Conservation (phyloP, 1,140 invertebrate species). For the Babylonia areolata region DNA sequence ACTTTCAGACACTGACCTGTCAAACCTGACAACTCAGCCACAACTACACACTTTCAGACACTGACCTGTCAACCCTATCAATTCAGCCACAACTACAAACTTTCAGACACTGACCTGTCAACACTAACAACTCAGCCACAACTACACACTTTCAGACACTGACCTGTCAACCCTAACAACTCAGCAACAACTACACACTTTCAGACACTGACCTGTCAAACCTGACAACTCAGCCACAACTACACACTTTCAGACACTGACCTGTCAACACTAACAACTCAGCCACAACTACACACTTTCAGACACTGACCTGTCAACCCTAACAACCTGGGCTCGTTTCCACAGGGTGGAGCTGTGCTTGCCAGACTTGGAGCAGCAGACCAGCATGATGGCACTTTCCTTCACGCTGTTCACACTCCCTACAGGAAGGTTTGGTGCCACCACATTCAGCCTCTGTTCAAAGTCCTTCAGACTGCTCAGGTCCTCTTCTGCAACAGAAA, state of each 20-base stretch:
- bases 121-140: background rate
- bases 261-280: background rate
- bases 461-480: background rate
- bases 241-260: background rate
- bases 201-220: background rate
- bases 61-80: background rate
- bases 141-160: background rate
- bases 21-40: background rate
- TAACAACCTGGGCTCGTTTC: slow-evolving; percentile 13
- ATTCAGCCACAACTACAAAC: too few relatives aligned
- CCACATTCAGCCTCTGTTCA: background rate
- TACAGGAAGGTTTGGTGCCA: background rate
- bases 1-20: background rate
- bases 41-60: background rate
- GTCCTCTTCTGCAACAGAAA: background rate
- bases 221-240: too few relatives aligned
- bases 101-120: background rate
- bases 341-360: background rate
- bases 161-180: background rate
- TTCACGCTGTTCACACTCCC: background rate
- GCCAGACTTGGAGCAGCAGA: background rate
- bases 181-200: background rate
- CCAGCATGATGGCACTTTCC: background rate
- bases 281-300: slow-evolving; percentile 9
- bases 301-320: background rate